These are phyloP conservation scores for Hyperoodon ampullatus DNA, from an alignment of 2,113 vertebrate genomes.

Conservation along the genomic window DNA sequence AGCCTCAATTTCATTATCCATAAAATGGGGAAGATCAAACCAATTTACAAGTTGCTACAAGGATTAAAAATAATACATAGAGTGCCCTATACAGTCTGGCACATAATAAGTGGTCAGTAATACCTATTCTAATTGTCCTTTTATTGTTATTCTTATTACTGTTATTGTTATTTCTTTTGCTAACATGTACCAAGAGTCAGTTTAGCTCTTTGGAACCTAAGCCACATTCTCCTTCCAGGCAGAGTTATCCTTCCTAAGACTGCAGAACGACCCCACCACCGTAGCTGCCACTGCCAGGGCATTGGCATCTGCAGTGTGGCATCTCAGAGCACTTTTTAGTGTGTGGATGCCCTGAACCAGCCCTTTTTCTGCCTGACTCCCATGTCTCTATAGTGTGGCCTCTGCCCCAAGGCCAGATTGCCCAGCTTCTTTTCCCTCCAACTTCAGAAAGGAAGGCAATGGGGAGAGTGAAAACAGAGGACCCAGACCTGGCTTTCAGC, in stretches of 20 bases:
- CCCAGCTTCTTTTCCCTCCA: background rate
- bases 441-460: background rate
- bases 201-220: slow-evolving; percentile 6
- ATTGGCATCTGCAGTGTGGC: background rate
- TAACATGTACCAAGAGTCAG: background rate
- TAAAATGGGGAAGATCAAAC: background rate
- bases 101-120: background rate
- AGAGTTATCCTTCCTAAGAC: background rate
- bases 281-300: background rate
- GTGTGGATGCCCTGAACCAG: background rate
- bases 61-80: background rate
- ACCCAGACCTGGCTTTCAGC: background rate
- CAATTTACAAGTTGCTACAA: background rate
- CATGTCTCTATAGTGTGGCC: background rate
- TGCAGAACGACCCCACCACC: background rate
- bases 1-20: background rate
- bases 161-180: background rate
- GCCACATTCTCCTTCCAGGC: background rate
- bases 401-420: background rate
- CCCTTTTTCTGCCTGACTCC: background rate
- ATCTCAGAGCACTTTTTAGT: background rate
- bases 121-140: background rate
- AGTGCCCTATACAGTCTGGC: background rate
- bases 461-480: background rate
- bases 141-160: background rate